Evolutionary conservation across 2,113 vertebrate genomes (phyloP).

Genomic region (Chauna torquata): DNA sequence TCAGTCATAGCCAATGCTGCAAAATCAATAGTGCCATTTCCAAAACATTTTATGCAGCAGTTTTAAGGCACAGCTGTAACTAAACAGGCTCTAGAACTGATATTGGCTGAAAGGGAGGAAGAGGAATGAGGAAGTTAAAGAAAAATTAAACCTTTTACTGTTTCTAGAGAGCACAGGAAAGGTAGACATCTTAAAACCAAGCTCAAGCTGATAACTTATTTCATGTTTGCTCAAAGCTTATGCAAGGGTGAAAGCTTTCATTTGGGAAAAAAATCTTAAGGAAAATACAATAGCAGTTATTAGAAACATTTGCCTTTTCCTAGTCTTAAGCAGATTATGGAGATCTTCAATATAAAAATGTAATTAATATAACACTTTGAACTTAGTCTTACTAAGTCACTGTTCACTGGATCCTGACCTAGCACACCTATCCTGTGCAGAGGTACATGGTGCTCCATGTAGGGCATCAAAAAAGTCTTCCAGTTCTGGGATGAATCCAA

Average conservation of each 20-base stretch:
- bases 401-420: neutral
- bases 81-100: neutral
- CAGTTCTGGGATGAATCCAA: neutral
- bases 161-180: neutral
- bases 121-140: neutral
- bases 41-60: neutral
- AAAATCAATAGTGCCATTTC: neutral
- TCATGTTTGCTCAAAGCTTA: neutral
- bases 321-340: neutral
- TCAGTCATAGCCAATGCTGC: neutral
- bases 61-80: neutral
- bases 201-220: neutral
- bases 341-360: neutral
- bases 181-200: neutral
- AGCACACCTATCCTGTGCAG: neutral
- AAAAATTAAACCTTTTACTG: accelerated
- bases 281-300: neutral
- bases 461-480: neutral
- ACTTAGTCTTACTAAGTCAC: neutral
- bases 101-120: neutral
- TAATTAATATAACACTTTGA: neutral
- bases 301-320: neutral
- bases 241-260: neutral
- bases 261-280: neutral
- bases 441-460: neutral